Base-by-base conservation (phyloP, 1,140 invertebrate genomes). In the Telenomus remus region DNA sequence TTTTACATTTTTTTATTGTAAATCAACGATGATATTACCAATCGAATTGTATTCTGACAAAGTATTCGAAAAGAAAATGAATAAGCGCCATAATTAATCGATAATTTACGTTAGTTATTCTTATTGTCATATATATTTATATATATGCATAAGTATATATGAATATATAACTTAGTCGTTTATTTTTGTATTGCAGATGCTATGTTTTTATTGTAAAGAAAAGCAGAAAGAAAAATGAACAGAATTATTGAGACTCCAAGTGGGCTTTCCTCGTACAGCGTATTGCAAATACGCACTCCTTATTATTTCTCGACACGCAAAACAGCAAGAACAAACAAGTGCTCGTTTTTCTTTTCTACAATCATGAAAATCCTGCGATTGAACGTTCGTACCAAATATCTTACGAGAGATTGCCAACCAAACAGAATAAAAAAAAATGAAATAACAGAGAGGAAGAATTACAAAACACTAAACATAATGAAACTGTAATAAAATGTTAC, bases 401-500 rank as follows among this genome's bases (percentile, higher is more conserved):
- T 81, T 82, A 81, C 80, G 79, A 82, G 82, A 72, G 55, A 76
- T 74, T 71, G 77, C 73, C 74, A 79, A 73, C 55, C 78, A 79
- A 79, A 61, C 19, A 27, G 19, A 27, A 27, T 1, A 27, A 27
- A 27, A 27, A 27, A n/a, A n/a, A n/a, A n/a, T n/a, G n/a, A n/a
- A n/a, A n/a, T n/a, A n/a, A n/a, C n/a, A n/a, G 19, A 27, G 19
- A 27, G 19, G 19, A 27, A 27, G 19, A 76, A 83, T n/a, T 81
- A 79, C 79, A 73, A n/a, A 80, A 81, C 80, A 81, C 72, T 79
- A 76, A 76, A 75, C 75, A 79, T 80, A 82, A 80, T 80, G 19
- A 78, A 83, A 82, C 78, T 84, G 78, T 81, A 85, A 85, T 85
- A 85, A 85, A 85, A 85, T 85, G 82, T 85, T 85, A 85, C 82